Evolutionary conservation across 2,113 vertebrate species (phyloP), one percentile per base, ranked within the genome.

Genomic region (Sinocyclocheilus grahami): DNA sequence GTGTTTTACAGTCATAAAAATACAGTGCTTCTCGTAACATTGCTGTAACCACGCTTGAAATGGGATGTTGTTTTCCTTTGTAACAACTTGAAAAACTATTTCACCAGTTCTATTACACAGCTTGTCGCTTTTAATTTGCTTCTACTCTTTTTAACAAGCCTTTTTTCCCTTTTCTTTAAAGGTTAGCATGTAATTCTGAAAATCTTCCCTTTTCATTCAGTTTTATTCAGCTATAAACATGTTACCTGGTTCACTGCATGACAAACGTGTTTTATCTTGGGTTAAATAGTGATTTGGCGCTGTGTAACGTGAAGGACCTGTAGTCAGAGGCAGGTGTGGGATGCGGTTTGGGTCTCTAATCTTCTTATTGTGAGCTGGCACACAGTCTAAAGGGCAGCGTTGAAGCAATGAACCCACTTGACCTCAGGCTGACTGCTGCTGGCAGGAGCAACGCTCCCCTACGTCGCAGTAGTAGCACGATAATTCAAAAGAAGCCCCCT

Each of bases 401-500:
- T 51, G 75, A 67, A 53, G 65, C 51, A 55, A n/a, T 85, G 85
- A 88, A 88, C 85, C 63, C 72, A 82, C 86, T 87, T 87, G 71
- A 87, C 86, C 88, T 84, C 51, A 18, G 42, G 81, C 51, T n/a
- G 55, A 58, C 27, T 51, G 86, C 63, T 78, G 65, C 76, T 78
- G 79, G 79, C 79, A 67, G 24, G 12, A 37, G 53, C 51, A 20
- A 37, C 18, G 7, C 78, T 46, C 77, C 77, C 53, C 77, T 78
- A 60, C 8, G 39, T 30, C 24, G n/a, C 55, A 30, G 27, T 3
- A 18, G 62, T 78, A 78, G 39, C 63, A 84, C 62, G 22, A 65
- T 74, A 80, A 79, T 83, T 33, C 51, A 48, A 83, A 77, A 13
- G 13, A 69, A 27, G 39, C 78, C 78, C 63, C 33, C 22, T 60